Evolutionary conservation across 2,797 vertebrate species (phyloP), one percentile per base, ranked within the genome.

Genomic region (Bucorvus abyssinicus): DNA sequence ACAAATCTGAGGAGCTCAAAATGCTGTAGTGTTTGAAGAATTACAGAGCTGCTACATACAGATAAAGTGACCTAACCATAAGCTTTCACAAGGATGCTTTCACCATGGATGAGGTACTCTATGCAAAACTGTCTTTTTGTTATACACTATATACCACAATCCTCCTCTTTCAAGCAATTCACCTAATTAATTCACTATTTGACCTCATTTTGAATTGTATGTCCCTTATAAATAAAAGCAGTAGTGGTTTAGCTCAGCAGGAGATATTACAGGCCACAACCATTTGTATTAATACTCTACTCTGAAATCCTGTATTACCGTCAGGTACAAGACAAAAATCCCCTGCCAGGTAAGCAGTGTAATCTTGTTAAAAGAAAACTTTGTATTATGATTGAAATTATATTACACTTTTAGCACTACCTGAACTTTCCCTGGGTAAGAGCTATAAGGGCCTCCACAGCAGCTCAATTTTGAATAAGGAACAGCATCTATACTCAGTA

Each of bases 1-100:
- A 75, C 65, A 90, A 92, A 84, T 40, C 56, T 64, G 64, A 93
- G 90, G 87, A 92, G 64, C 74, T 92, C 89, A 77, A 93, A 95
- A 80, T 32, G n/a, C 42, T 1, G 3, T 63, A 52, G 63, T 6
- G 2, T 14, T 60, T 15, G 38, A 85, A 91, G 60, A 91, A 93
- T 50, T 85, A 78, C 69, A 93, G 71, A 49, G 18, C 68, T 89
- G 84, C 40, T 64, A 70, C 30, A 80, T 52, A 67, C n/a, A 71
- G 76, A 71, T 36, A 87, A 89, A 79, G 69, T 3, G 1, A 74
- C 23, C 12, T 52, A 67, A 76, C 55, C 13, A 10, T 22, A 75
- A 68, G 44, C 47, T 93, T 86, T 65, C 40, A 9, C 53, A 84
- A 67, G 10, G 50, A 71, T 17, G 40, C 44, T 75, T 85, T 90